phyloP scores from a whole-genome alignment of 2,888 invertebrate species.

The Sussaba pulchella region DNA sequence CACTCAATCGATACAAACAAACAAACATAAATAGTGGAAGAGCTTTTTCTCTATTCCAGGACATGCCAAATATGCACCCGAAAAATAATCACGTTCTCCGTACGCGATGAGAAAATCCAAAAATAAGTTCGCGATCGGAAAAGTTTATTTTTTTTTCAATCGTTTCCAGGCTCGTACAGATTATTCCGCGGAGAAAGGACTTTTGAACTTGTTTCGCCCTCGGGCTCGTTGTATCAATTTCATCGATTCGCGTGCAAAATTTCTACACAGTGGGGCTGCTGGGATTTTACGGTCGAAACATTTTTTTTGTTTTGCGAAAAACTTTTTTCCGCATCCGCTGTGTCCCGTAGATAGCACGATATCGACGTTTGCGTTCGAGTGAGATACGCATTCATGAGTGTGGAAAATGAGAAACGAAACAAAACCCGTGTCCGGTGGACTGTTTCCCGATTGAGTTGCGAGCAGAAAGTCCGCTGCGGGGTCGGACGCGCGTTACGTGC shows the following conservation, averaged over 20 bases:
- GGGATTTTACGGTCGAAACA: constrained; percentile 40
- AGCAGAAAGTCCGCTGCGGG: constrained; percentile 48
- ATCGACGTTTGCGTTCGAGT: constrained; percentile 32
- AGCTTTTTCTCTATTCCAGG: no score
- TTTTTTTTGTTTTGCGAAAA: constrained; percentile 42
- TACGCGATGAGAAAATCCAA: no score
- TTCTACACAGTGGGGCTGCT: neutral
- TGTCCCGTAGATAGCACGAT: constrained; percentile 34
- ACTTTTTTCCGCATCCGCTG: constrained; percentile 34
- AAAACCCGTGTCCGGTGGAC: constrained; percentile 53
- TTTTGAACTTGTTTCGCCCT: no score
- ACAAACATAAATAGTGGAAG: no score
- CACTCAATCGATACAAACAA: no score
- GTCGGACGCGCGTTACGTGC: constrained; percentile 45
- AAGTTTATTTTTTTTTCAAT: no score
- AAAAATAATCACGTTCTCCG: no score
- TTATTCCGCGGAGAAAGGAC: no score
- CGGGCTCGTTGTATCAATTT: neutral
- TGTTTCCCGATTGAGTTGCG: constrained; percentile 55
- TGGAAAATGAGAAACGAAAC: constrained; percentile 59
- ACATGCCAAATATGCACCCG: no score
- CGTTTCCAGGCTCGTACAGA: no score
- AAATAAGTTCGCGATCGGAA: no score
- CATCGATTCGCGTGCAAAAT: neutral
- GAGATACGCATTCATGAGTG: constrained; percentile 36